Conservation (phyloP, 2,113 vertebrate species). For the Smithornis capensis region DNA sequence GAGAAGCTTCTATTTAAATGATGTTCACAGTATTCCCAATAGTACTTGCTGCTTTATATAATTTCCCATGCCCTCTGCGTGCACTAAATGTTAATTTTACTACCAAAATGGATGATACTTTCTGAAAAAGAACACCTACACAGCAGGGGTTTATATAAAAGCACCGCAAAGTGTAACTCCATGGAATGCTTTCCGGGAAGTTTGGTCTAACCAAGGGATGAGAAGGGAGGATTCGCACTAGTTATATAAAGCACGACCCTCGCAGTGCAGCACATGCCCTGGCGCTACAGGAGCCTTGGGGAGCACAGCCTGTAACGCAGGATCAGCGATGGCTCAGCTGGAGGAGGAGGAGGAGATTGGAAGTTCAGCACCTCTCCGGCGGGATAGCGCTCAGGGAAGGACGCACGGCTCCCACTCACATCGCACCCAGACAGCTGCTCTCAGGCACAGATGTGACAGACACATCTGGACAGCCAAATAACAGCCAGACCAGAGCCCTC, state of each 20-base stretch:
- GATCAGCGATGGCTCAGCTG: not conserved
- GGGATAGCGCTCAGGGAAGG: not conserved
- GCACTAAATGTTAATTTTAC: conserved; percentile 19
- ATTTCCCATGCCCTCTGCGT: not conserved
- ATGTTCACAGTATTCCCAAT: not conserved
- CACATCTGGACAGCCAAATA: not conserved
- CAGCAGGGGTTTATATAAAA: not conserved
- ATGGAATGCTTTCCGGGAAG: not conserved
- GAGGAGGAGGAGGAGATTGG: not conserved
- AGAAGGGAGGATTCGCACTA: not conserved
- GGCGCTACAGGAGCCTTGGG: not conserved
- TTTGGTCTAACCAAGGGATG: not conserved
- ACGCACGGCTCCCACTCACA: not conserved
- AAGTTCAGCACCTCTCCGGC: not conserved
- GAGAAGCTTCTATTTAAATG: not conserved
- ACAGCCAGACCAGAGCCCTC: not conserved
- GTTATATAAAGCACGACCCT: not conserved
- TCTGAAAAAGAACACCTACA: conserved; percentile 1
- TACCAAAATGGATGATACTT: not conserved
- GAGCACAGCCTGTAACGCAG: not conserved
- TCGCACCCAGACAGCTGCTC: accelerated
- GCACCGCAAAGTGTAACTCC: not conserved
- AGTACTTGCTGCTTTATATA: conserved; percentile 22
- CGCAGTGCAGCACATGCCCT: not conserved
- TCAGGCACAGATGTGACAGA: accelerated